Conservation (phyloP, 2,113 vertebrate species). For the Carlito syrichta region DNA sequence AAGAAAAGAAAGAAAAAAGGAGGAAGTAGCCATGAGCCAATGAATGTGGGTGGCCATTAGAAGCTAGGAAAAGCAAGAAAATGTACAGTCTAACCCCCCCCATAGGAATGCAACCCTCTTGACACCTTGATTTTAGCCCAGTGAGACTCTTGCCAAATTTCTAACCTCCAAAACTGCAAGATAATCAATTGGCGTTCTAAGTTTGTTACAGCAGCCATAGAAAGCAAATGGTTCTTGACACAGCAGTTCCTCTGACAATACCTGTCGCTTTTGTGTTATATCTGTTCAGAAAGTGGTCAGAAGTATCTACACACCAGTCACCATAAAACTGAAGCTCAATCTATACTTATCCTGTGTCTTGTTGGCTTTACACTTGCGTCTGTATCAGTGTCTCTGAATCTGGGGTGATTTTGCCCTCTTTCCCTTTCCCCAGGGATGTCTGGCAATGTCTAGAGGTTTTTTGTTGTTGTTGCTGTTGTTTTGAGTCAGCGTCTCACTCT, state of each 20-base stretch:
- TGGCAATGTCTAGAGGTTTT: background rate
- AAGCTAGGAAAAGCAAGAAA: background rate
- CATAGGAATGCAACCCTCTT: accelerated
- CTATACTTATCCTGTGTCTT: background rate
- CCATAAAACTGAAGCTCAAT: background rate
- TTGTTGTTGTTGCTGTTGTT: no score
- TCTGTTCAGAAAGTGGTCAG: background rate
- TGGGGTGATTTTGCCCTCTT: no score
- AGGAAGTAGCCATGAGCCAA: background rate
- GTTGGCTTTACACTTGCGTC: background rate
- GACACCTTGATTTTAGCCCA: background rate
- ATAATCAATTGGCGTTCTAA: background rate
- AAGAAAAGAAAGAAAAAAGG: background rate
- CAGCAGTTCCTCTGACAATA: background rate
- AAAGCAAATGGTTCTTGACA: background rate
- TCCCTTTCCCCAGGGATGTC: background rate
- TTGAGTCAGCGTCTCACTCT: no score
- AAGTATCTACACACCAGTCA: background rate
- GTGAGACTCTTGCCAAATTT: background rate
- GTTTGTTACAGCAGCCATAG: background rate
- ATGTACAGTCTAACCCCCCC: background rate
- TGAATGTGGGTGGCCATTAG: background rate
- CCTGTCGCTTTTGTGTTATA: background rate
- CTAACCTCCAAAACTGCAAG: background rate
- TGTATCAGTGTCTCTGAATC: background rate